Evolutionary conservation across 1,140 invertebrate genomes (phyloP), one percentile per base, ranked within the genome.

Genomic region (Pogonognathellus flavescens): DNA sequence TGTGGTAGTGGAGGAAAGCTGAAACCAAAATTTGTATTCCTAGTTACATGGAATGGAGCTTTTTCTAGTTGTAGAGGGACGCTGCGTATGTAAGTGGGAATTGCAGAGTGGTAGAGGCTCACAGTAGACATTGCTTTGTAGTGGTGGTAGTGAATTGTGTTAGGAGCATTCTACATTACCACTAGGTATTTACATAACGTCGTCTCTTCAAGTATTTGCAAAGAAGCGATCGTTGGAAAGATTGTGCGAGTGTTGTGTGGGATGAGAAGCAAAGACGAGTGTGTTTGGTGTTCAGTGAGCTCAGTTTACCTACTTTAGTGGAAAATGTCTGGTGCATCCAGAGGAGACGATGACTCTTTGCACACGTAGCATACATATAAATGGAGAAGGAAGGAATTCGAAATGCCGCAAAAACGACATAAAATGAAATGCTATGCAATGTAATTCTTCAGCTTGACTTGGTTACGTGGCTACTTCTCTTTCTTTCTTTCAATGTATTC

Each of bases 341-440:
- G 31, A 41, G 31, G 31, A 41, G 31, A 41, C 31, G 31, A 41
- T 41, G 31, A 41, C 31, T 41, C 31, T 41, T 41, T 41, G 31
- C 31, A 41, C 31, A 41, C 31, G 31, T 41, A 41, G 31, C 31
- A 41, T 41, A 57, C 41, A 50, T 41, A 76, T 76, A 76, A 76
- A 76, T 50, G 70, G 25, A 76, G 41, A 76, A 50, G 31, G 70
- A 76, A 76, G 70, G 70, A 76, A 76, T 76, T 76, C 70, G 7
- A 76, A 76, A 76, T 76, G 70, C 70, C 25, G 41, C 70, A 76
- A 76, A 41, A 76, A 76, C 70, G 70, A 76, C 70, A 76, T 76
- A 76, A 76, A 76, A 76, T 76, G 70, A 76, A 76, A 76, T 50
- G 70, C 70, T 49, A 76, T 76, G 70, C 70, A 76, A 76, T 25